Conservation (phyloP, 2,888 invertebrate genomes). For the Drosophila neotestacea region DNA sequence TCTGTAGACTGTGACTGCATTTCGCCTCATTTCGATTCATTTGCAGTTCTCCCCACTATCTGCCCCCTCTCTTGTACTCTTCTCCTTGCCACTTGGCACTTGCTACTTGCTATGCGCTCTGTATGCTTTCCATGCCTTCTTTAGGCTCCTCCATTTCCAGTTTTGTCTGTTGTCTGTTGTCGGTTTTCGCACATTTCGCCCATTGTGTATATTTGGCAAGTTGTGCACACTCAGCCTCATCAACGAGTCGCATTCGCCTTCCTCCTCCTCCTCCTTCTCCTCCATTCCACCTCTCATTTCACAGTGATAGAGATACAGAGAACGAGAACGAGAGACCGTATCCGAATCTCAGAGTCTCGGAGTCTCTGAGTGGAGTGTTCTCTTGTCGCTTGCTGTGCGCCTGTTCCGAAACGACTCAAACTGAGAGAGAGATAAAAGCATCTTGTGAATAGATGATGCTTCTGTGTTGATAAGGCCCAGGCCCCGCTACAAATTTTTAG, state of each 20-base stretch:
- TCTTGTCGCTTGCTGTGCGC: conserved; percentile 74
- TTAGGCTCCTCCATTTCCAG: conserved; percentile 73
- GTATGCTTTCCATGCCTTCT: conserved; percentile 46
- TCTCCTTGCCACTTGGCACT: conserved; percentile 26
- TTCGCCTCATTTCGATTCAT: conserved; percentile 37
- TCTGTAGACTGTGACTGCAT: conserved; percentile 45
- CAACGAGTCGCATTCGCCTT: conserved; percentile 48
- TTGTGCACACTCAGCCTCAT: conserved; percentile 64
- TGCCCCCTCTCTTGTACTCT: conserved; percentile 2
- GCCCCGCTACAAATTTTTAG: conserved; percentile 37
- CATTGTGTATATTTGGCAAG: conserved; percentile 75
- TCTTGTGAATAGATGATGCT: conserved; percentile 80
- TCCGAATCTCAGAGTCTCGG: conserved; percentile 38
- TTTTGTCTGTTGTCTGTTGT: conserved; percentile 59
- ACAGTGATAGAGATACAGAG: conserved; percentile 2
- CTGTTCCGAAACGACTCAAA: conserved; percentile 83
- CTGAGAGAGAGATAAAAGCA: conserved; percentile 84
- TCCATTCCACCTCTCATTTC: not conserved
- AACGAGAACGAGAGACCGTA: conserved; percentile 22
- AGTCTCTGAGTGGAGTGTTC: conserved; percentile 58
- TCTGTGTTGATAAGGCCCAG: conserved; percentile 79
- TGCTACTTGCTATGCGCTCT: conserved; percentile 30
- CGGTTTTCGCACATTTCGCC: conserved; percentile 75
- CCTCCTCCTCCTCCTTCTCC: not conserved
- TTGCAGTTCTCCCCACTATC: conserved; percentile 13